These are phyloP conservation scores for Pipa parva DNA, from an alignment of 2,113 vertebrate species.

Conservation along the genomic window DNA sequence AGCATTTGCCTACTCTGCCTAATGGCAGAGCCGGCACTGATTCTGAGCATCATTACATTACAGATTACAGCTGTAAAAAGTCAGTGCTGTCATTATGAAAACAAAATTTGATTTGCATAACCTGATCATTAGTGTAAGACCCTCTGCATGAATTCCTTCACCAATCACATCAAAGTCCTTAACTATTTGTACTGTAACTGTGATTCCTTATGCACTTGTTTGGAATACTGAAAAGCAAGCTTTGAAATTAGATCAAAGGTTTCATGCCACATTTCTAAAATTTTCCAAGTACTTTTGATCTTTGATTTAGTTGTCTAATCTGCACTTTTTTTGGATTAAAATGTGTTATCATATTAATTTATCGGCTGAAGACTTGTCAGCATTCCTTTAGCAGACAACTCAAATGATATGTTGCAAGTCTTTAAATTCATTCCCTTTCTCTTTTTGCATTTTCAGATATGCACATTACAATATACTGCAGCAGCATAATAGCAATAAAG, in stretches of 20 bases:
- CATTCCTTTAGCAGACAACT: background rate
- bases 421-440: too few species aligned
- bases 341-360: constrained; percentile 20
- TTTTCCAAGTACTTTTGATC: constrained; percentile 37
- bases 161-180: constrained; percentile 28
- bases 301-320: constrained; percentile 24
- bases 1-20: too few species aligned
- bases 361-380: background rate
- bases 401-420: too few species aligned
- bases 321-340: constrained; percentile 18
- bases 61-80: background rate
- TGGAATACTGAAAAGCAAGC: constrained; percentile 20
- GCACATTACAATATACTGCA: too few species aligned
- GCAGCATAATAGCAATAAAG: too few species aligned
- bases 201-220: constrained; percentile 25
- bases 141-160: background rate
- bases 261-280: constrained; percentile 24
- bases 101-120: constrained; percentile 24
- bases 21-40: too few species aligned
- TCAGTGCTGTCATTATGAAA: constrained; percentile 9
- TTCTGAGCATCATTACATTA: too few species aligned
- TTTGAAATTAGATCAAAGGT: constrained; percentile 41
- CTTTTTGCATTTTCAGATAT: too few species aligned
- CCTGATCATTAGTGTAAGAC: constrained; percentile 10
- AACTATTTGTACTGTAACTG: constrained; percentile 23